Percentiles rank a stretch among this genome's conserved stretches.
phyloP scores from a whole-genome alignment of 1,140 invertebrate genomes.

The Radopholus similis region DNA sequence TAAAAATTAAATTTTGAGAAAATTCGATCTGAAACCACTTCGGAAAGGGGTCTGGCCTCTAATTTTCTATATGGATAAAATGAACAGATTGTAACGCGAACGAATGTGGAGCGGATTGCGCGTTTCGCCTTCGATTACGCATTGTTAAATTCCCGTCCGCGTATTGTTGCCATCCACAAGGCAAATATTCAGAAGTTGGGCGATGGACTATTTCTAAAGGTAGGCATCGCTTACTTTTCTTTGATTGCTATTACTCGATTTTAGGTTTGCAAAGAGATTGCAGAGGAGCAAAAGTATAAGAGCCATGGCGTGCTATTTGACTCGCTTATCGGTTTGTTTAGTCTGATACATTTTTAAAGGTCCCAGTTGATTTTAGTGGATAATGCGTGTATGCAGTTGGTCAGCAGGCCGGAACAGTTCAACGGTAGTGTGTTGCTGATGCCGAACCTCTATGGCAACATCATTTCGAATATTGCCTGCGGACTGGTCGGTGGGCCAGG shows the following conservation, averaged over 20 bases:
- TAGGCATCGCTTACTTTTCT: not conserved
- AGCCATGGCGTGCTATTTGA: constrained; percentile 27
- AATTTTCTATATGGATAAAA: not conserved
- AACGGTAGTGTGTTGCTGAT: constrained; percentile 41
- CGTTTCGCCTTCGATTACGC: constrained; percentile 95
- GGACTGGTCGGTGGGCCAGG: constrained; percentile 94
- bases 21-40: not conserved
- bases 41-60: not conserved
- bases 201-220: constrained; percentile 57
- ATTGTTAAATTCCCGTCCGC: constrained; percentile 77
- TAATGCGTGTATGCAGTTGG: constrained; percentile 44
- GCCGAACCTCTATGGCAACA: constrained; percentile 44
- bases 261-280: constrained; percentile 19
- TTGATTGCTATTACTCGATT: too few species aligned
- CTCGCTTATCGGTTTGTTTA: constrained; percentile 39
- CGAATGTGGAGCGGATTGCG: constrained; percentile 86
- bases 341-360: constrained; percentile 1
- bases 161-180: constrained; percentile 94
- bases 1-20: not conserved
- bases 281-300: constrained; percentile 8
- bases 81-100: constrained; percentile 76
- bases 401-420: constrained; percentile 39
- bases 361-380: constrained; percentile 14
- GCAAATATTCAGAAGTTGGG: constrained; percentile 76
- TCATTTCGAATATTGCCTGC: constrained; percentile 88